phyloP scores from a whole-genome alignment of 2,888 invertebrate genomes.

The Cantharis lateralis region DNA sequence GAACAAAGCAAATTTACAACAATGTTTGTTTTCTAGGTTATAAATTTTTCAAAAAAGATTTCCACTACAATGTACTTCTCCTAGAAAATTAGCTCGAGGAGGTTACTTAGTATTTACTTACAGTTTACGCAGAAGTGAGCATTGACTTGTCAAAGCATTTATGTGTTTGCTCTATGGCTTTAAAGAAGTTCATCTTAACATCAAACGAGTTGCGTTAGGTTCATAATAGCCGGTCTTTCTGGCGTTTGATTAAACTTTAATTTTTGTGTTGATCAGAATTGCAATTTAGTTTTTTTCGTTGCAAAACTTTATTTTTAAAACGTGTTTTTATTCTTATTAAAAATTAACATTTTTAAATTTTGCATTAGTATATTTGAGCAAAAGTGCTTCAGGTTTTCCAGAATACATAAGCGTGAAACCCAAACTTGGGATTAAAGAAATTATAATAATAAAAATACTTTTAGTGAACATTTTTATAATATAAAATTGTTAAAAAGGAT shows the following conservation, averaged over 20 bases:
- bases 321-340: background rate
- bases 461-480: background rate
- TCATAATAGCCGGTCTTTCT: background rate
- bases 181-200: conserved; percentile 16
- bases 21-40: background rate
- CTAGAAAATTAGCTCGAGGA: conserved; percentile 5
- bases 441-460: background rate
- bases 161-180: conserved; percentile 16
- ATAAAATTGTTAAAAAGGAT: background rate
- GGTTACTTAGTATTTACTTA: conserved; percentile 22
- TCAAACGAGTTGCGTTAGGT: conserved; percentile 12
- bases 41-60: conserved; percentile 8
- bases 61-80: conserved; percentile 6
- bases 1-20: background rate
- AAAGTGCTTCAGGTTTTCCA: background rate
- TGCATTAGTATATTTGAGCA: background rate
- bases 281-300: background rate
- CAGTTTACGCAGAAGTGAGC: conserved; percentile 22
- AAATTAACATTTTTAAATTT: background rate
- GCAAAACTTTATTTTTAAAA: background rate
- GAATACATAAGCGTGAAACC: background rate
- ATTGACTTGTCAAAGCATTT: conserved; percentile 23
- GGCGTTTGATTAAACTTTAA: background rate
- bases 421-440: background rate
- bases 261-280: background rate